phyloP scores from a whole-genome alignment of 2,888 invertebrate genomes.

The Drosophila dives region DNA sequence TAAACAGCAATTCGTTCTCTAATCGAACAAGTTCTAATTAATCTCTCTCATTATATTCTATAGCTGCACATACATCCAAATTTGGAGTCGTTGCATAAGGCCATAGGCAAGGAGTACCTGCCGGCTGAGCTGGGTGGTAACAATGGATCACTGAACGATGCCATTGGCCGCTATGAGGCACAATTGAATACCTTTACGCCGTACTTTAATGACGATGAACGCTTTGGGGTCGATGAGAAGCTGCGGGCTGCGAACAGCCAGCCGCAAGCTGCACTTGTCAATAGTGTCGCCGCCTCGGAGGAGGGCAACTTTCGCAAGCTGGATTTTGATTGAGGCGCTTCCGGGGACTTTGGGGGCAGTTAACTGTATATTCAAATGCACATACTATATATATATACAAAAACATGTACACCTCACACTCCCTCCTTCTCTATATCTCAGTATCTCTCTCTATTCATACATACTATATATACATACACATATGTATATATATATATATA shows the following conservation, averaged over 20 bases:
- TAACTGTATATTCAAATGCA: constrained; percentile 68
- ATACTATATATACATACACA: constrained; percentile 2
- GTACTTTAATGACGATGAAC: constrained; percentile 80
- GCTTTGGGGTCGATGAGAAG: constrained; percentile 74
- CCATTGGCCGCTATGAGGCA: constrained; percentile 62
- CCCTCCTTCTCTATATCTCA: not conserved
- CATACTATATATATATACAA: constrained; percentile 50
- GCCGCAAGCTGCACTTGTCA: constrained; percentile 29
- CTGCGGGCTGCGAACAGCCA: constrained; percentile 47
- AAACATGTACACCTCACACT: constrained; percentile 4
- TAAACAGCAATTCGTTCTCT: not conserved
- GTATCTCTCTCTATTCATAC: constrained; percentile 27
- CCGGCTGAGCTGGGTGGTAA: constrained; percentile 89
- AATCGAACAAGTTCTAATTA: not conserved
- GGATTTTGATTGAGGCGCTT: constrained; percentile 71
- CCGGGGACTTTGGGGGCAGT: constrained; percentile 23
- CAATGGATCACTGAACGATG: constrained; percentile 85
- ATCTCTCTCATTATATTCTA: not conserved
- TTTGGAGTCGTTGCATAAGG: constrained; percentile 83
- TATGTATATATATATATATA: constrained; percentile 17
- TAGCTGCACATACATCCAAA: constrained; percentile 79
- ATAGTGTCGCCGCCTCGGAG: constrained; percentile 32
- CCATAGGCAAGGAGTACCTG: constrained; percentile 87
- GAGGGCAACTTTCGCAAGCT: constrained; percentile 79
- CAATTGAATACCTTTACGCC: constrained; percentile 60